Evolutionary conservation across 2,113 vertebrate species (phyloP).

Genomic region (Penelope pileata): DNA sequence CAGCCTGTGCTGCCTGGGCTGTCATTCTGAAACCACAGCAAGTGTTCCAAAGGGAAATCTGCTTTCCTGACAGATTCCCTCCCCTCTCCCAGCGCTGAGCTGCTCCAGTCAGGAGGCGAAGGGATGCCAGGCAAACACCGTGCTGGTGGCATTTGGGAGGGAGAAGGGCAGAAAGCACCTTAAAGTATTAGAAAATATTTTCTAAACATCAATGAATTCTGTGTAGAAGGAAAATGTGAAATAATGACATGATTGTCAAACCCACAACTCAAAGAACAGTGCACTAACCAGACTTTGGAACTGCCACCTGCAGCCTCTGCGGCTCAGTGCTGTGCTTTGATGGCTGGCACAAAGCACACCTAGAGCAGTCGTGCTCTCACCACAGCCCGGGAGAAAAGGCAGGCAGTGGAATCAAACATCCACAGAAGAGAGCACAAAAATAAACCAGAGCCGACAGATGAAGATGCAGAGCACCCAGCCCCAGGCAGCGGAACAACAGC

Average conservation of each 20-base stretch:
- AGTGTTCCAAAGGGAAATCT: not conserved
- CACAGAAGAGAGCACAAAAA: not conserved
- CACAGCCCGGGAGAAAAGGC: not conserved
- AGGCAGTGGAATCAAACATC: rapidly evolving
- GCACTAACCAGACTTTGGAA: not conserved
- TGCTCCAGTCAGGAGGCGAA: not conserved
- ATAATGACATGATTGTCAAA: not conserved
- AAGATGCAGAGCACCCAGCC: not conserved
- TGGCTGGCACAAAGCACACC: not conserved
- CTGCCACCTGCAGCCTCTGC: not conserved
- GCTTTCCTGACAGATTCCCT: not conserved
- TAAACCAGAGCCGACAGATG: not conserved
- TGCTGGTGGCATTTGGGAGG: not conserved
- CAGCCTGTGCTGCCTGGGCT: not conserved
- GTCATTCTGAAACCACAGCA: not conserved
- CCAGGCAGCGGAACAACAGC: not conserved
- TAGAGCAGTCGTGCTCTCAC: not conserved
- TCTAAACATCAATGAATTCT: not conserved
- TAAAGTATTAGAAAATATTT: not conserved
- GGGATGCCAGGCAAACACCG: not conserved
- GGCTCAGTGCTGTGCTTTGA: rapidly evolving
- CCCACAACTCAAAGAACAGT: rapidly evolving
- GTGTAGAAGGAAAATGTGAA: not conserved
- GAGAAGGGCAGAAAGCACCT: not conserved
- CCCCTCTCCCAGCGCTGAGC: constrained; percentile 13